phyloP scores from a whole-genome alignment of 2,888 invertebrate genomes.

The Pharmacophagus antenor region DNA sequence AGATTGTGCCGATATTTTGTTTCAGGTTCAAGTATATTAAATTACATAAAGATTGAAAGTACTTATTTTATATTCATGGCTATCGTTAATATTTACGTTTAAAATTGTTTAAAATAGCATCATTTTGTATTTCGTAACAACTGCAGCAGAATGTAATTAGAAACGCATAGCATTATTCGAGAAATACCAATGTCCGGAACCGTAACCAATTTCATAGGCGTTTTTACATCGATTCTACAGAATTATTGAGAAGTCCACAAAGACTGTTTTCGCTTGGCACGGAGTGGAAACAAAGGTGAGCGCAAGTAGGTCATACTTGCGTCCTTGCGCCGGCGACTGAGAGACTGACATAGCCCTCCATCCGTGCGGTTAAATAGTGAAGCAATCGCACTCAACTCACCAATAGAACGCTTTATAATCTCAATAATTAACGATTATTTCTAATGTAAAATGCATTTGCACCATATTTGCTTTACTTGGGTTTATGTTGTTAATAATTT shows the following conservation, averaged over 20 bases:
- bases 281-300: conserved; percentile 67
- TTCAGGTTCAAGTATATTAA: not conserved
- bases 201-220: conserved; percentile 8
- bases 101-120: conserved; percentile 32
- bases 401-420: conserved; percentile 1
- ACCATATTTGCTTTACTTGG: not conserved
- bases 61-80: not conserved
- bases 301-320: conserved; percentile 66
- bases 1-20: not conserved
- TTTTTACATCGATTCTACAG: conserved; percentile 27
- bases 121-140: conserved; percentile 8
- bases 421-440: conserved; percentile 1
- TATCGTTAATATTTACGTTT: not conserved
- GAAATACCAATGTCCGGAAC: not conserved
- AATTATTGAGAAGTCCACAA: conserved; percentile 44
- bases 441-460: conserved; percentile 12
- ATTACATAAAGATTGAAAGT: not conserved
- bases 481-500: not conserved
- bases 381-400: conserved; percentile 3
- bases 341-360: conserved; percentile 54
- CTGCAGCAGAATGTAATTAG: conserved; percentile 12
- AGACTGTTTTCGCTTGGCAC: conserved; percentile 52
- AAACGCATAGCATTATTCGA: conserved; percentile 5
- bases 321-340: conserved; percentile 59
- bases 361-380: conserved; percentile 37